Percentiles rank a stretch among this genome's conserved stretches.
These are phyloP conservation scores for Notocelia uddmanniana DNA, from an alignment of 2,888 invertebrate species.

Conservation along the genomic window DNA sequence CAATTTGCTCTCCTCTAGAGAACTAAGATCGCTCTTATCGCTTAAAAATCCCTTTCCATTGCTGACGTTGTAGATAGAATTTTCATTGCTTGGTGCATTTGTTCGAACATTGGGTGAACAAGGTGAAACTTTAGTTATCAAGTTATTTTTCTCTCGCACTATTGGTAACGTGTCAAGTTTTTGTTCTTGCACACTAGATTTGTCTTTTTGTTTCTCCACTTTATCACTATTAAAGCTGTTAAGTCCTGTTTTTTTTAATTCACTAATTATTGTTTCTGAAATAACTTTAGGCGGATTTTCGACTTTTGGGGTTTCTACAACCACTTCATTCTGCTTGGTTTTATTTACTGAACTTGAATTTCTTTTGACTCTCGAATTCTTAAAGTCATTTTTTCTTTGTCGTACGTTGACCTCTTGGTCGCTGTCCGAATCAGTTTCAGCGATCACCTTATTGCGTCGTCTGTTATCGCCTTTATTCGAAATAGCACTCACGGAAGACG, in stretches of 20 bases:
- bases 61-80: conserved; percentile 50
- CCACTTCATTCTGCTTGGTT: conserved; percentile 69
- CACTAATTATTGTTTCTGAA: conserved; percentile 72
- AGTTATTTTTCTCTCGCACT: conserved; percentile 37
- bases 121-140: conserved; percentile 49
- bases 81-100: conserved; percentile 26
- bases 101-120: conserved; percentile 2
- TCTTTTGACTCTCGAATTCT: conserved; percentile 78
- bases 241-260: conserved; percentile 70
- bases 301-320: conserved; percentile 64
- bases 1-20: conserved; percentile 57
- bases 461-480: conserved; percentile 82
- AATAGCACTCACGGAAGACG: conserved; percentile 81
- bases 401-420: conserved; percentile 75
- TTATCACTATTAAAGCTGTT: conserved; percentile 62
- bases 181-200: conserved; percentile 54
- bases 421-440: conserved; percentile 77
- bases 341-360: conserved; percentile 76
- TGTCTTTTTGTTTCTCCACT: conserved; percentile 53
- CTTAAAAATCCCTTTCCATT: conserved; percentile 52
- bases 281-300: conserved; percentile 70
- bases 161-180: conserved; percentile 50
- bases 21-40: conserved; percentile 57
- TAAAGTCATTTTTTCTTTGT: conserved; percentile 78
- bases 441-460: conserved; percentile 79